Evolutionary conservation across 2,888 invertebrate species (phyloP), one percentile per base, ranked within the genome.

Genomic region (Brachypterus glaber): DNA sequence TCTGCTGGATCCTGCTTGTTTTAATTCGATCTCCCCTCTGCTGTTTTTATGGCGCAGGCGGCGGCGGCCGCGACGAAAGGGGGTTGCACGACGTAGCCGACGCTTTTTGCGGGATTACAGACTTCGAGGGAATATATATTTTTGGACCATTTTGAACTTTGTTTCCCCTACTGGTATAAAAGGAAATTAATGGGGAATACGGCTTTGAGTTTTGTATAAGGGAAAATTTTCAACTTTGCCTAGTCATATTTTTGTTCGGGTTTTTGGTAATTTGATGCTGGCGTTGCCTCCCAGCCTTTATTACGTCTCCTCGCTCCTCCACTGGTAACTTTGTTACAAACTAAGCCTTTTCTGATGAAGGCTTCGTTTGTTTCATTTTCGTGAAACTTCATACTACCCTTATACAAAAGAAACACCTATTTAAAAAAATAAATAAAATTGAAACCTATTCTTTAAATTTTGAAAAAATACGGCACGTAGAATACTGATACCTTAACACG

Each of bases 161-260:
- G 11, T 50, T 54, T 56, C 52, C 53, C 52, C 51, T 52, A 47
- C 47, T 41, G n/a, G 12, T 27, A 27, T 27, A 27, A 43, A 51
- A 54, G 54, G 52, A 60, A 60, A 60, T 59, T 60, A 60, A 60
- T 59, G 57, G 56, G 54, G 56, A 58, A 58, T 53, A 57, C 51
- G 52, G 54, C 53, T 54, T 51, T 49, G 53, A 56, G 53, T 44
- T 44, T 44, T 48, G 41, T 43, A 41, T 44, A 43, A 50, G 51
- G 54, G 53, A 55, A 56, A 57, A 58, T 55, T 58, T 59, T 53
- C 55, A 58, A 57, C 52, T 56, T 53, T 49, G 48, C 48, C 41
- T 45, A 51, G 49, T 51, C 51, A 51, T 51, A 52, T 55, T 54
- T 51, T 40, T 29, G 47, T 52, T 50, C 37, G 49, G 46, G 48